A percentile compares a stretch with the other conserved stretches of the same genome.
These are phyloP conservation scores for Aphidoletes aphidimyza DNA, from an alignment of 2,888 invertebrate species.

Conservation along the genomic window DNA sequence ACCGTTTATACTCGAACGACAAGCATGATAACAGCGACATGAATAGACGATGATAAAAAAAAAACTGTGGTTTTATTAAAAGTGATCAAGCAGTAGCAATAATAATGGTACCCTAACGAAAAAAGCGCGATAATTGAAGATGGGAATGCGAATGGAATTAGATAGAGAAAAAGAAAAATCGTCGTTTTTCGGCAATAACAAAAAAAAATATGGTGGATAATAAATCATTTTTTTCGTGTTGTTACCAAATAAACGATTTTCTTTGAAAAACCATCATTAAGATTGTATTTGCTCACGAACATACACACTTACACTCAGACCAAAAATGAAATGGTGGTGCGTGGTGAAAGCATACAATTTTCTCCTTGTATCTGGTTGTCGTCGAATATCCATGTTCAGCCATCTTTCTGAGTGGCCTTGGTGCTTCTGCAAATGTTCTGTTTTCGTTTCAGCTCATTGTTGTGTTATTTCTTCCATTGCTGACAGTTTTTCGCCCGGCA, in stretches of 20 bases:
- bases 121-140: not conserved
- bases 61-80: constrained; percentile 15
- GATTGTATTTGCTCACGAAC: constrained; percentile 41
- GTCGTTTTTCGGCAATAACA: not conserved
- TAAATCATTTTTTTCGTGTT: constrained; percentile 49
- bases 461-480: not conserved
- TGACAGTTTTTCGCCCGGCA: not conserved
- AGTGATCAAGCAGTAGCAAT: not conserved
- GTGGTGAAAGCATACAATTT: not conserved
- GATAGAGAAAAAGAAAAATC: constrained; percentile 12
- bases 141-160: not conserved
- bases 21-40: no score
- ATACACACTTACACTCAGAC: no score
- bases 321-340: not conserved
- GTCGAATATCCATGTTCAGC: no score
- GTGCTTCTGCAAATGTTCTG: not conserved
- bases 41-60: no score
- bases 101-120: not conserved
- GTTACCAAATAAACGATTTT: constrained; percentile 3
- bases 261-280: constrained; percentile 24
- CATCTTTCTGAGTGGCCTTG: no score
- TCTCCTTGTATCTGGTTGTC: not conserved
- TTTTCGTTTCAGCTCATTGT: not conserved
- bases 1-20: not conserved
- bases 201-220: constrained; percentile 5